Base-by-base conservation (phyloP, 2,797 vertebrate genomes). In the Phoeniculus purpureus region DNA sequence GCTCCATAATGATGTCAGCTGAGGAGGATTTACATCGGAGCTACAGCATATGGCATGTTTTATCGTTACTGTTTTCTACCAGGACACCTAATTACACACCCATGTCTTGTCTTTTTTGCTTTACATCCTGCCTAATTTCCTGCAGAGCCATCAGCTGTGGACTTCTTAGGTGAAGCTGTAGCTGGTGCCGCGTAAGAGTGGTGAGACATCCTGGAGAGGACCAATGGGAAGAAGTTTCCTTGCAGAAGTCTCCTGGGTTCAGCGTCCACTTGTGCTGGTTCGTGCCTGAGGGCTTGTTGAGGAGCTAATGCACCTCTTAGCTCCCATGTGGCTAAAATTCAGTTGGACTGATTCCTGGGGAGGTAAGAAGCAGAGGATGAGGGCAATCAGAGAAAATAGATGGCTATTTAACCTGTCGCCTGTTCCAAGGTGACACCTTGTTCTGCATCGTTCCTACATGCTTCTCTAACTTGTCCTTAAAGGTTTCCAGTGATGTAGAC, bases 51-150 rank as follows among this genome's bases (percentile, higher is more conserved):
- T 89, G 94, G 94, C 82, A 40, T 19, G 62, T 27, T 96, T 96
- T 94, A 96, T 80, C 85, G 64, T 93, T 78, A 60, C 84, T 90
- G 31, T 96, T 91, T 82, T 94, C 95, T 96, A 71, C 95, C 94
- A 97, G 92, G 87, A 92, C 75, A 84, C 92, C 94, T 95, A 94
- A 96, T 94, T 86, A 71, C 85, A 79, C 70, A 73, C 66, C 89
- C 92, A 67, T 64, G 23, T 92, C 92, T 87, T 45, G 75, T n/a
- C 93, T 74, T 87, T 94, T 85, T 40, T 40, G 58, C 81, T 94
- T 95, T 91, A 18, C 70, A 7, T 90, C 81, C 74, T 48, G 43
- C 45, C 74, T 74, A 12, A 1, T 37, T 87, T 62, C 77, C 72
- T 43, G 51, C 43, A 56, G 64, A 82, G 58, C 26, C 50, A 48